Evolutionary conservation across 2,113 vertebrate species (phyloP).

Genomic region (Protobothrops mucrosquamatus): DNA sequence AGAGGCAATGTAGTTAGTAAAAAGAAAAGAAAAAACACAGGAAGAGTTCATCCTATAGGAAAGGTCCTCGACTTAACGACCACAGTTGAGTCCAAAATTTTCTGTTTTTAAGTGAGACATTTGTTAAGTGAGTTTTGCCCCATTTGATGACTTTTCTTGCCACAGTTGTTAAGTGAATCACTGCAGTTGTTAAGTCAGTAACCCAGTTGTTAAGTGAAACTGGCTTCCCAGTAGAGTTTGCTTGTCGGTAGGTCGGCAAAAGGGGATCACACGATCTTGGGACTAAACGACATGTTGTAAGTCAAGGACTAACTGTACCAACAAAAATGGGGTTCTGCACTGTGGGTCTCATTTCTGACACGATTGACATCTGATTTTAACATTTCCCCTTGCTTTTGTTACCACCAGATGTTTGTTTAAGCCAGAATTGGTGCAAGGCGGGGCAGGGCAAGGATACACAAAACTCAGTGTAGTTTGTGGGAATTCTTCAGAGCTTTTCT

Average conservation of each 20-base stretch:
- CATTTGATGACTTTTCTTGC: neutral
- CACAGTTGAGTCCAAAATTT: neutral
- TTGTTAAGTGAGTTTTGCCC: neutral
- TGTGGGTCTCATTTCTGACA: neutral
- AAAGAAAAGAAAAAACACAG: neutral
- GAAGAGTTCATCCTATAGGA: neutral
- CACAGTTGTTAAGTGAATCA: neutral
- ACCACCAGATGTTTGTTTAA: neutral
- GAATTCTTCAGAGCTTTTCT: neutral
- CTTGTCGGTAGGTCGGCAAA: neutral
- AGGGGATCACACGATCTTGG: neutral
- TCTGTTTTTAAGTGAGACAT: neutral
- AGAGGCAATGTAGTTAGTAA: neutral
- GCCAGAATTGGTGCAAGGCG: neutral
- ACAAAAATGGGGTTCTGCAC: neutral
- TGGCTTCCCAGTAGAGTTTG: neutral
- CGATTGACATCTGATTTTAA: neutral
- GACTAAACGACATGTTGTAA: neutral
- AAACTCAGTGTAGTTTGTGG: neutral
- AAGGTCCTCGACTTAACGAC: neutral
- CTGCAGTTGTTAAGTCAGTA: neutral
- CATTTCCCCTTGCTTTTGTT: neutral
- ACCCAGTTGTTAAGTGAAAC: neutral
- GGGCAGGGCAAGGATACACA: neutral
- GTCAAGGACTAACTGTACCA: neutral